Base-by-base conservation (phyloP, 2,888 invertebrate species). In the Drosophila anomelani region DNA sequence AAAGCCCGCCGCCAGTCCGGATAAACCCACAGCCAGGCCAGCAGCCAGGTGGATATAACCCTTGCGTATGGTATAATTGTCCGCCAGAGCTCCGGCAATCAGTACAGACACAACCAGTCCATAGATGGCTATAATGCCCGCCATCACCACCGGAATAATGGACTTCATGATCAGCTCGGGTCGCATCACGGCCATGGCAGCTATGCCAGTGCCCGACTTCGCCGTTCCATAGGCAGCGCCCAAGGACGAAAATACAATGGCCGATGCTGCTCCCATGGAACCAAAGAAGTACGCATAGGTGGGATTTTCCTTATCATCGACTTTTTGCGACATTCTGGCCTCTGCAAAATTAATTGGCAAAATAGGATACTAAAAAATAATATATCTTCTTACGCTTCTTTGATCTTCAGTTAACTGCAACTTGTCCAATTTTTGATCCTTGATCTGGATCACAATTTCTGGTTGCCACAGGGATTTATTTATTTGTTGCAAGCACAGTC, bases 181-280 rank as follows among this genome's bases (percentile, higher is more conserved):
- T 94, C 98, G 95, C 97, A 99, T 98, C 90, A 99, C 99, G 85
- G 99, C 98, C 99, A 99, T 99, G 91, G 99, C 98, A 80, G 99
- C 98, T 12, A 88, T 84, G 0, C 88, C 84, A 0, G 84, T 77
- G 9, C 88, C 84, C 0, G 86, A 82, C 15, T 80, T 88, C 1
- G 84, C 84, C 1, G 84, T 84, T 3, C 84, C 84, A 46, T 73
- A 84, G 0, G 84, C 78, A 0, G 84, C 84, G 97, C 91, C 99
- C 88, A 99, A 94, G 84, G 99, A 99, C 80, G 98, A 98, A 93
- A 99, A 97, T 67, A 99, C 99, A 84, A 99, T 99, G 78, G 98
- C 95, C 82, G 99, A 94, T 89, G 99, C 99, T 69, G 99, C 98
- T 75, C 99, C 99, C 93, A 99, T 94, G 93, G 89, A 75, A 0